A percentile compares a stretch with the other conserved stretches of the same genome.
Conservation (phyloP, 2,797 vertebrate genomes). For the Chelon auratus region DNA sequence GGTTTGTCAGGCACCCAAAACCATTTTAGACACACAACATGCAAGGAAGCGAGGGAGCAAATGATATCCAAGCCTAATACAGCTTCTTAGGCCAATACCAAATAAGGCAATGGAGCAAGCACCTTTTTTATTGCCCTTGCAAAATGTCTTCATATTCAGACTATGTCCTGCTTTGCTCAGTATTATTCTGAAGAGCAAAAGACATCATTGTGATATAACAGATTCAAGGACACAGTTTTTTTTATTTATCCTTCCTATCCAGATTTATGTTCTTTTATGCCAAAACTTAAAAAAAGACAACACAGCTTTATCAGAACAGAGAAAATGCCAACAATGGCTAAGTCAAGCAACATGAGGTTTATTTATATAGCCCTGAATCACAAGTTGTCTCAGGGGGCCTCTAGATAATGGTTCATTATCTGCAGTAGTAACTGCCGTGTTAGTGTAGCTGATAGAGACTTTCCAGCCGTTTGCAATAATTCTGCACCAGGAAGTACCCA, state of each 20-base stretch:
- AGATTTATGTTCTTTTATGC: background rate
- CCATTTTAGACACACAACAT: conserved; percentile 74
- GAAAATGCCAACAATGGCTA: conserved; percentile 10
- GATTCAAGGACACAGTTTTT: conserved; percentile 27
- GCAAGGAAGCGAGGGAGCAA: conserved; percentile 55
- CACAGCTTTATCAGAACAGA: conserved; percentile 6
- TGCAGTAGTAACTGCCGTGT: conserved; percentile 54
- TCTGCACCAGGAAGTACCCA: conserved; percentile 34
- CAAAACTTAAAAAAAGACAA: background rate
- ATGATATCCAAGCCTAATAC: conserved; percentile 63
- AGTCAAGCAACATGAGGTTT: conserved; percentile 25
- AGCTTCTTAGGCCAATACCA: conserved; percentile 75
- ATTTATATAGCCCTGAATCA: conserved; percentile 51
- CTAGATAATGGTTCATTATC: conserved; percentile 60
- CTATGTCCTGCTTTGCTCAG: conserved; percentile 27
- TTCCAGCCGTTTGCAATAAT: conserved; percentile 44
- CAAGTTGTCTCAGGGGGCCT: conserved; percentile 50
- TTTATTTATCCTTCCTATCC: conserved; percentile 31
- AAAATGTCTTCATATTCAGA: conserved; percentile 62
- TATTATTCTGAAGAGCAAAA: conserved; percentile 39
- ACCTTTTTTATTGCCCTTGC: conserved; percentile 55
- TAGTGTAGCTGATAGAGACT: conserved; percentile 44
- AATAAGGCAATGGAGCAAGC: conserved; percentile 80
- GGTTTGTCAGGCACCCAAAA: conserved; percentile 75
- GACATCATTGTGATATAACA: conserved; percentile 33